Evolutionary conservation across 2,888 invertebrate genomes (phyloP).

Genomic region (Euproctis similis): DNA sequence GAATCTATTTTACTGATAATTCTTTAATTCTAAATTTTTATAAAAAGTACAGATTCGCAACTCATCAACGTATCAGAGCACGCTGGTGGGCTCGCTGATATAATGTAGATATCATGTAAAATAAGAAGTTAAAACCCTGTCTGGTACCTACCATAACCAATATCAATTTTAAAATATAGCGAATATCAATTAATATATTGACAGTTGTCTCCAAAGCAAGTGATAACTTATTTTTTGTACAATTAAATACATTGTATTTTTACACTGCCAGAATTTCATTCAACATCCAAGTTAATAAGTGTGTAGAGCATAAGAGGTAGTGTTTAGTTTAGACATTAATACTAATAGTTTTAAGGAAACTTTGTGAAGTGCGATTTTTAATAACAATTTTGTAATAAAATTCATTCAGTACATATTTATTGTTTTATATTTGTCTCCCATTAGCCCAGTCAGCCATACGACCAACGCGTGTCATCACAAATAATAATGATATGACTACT

Average conservation of each 20-base stretch:
- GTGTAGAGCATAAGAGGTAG: slow-evolving; percentile 35
- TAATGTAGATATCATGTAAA: too few relatives aligned
- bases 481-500: too few relatives aligned
- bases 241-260: slow-evolving; percentile 58
- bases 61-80: too few relatives aligned
- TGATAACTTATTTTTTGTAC: slow-evolving; percentile 39
- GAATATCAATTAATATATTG: slow-evolving; percentile 1
- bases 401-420: slow-evolving; percentile 33
- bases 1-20: too few relatives aligned
- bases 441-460: too few relatives aligned
- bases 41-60: too few relatives aligned
- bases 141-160: too few relatives aligned
- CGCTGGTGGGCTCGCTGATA: too few relatives aligned
- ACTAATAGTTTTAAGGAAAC: slow-evolving; percentile 42
- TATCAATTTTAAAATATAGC: neutral
- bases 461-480: too few relatives aligned
- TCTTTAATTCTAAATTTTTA: too few relatives aligned
- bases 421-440: too few relatives aligned
- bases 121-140: too few relatives aligned
- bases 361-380: slow-evolving; percentile 67
- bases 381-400: slow-evolving; percentile 74
- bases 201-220: slow-evolving; percentile 24
- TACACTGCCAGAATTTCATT: slow-evolving; percentile 76
- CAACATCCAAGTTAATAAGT: slow-evolving; percentile 55
- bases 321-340: slow-evolving; percentile 39